These are phyloP conservation scores for Suricata suricatta DNA, from an alignment of 2,113 vertebrate species.

Conservation along the genomic window DNA sequence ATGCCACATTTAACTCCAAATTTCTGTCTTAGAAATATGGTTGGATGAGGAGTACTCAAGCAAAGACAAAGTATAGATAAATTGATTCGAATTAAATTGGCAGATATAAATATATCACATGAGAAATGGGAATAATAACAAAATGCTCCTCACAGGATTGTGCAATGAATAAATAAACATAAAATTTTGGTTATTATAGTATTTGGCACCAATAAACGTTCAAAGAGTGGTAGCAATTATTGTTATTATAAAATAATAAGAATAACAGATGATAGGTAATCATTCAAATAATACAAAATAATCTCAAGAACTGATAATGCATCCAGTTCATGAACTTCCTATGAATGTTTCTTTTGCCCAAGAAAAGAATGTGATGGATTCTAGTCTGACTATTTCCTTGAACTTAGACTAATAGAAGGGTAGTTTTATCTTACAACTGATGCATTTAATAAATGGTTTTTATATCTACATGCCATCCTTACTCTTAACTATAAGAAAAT, in stretches of 20 bases:
- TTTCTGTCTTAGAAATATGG: background rate
- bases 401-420: background rate
- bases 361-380: background rate
- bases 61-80: background rate
- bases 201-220: background rate
- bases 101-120: background rate
- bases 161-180: background rate
- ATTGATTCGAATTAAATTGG: background rate
- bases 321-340: background rate
- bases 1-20: background rate
- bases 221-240: background rate
- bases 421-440: background rate
- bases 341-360: background rate
- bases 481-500: background rate
- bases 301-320: background rate
- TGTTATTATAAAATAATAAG: background rate
- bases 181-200: background rate
- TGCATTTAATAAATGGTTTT: background rate
- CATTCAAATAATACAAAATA: background rate
- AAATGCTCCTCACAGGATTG: background rate
- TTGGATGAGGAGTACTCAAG: background rate
- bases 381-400: background rate
- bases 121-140: background rate
- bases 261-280: background rate
- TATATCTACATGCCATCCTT: background rate